Percentiles rank a stretch among this genome's conserved stretches.
These are phyloP conservation scores for Carlito syrichta DNA, from an alignment of 2,113 vertebrate genomes.

Conservation along the genomic window DNA sequence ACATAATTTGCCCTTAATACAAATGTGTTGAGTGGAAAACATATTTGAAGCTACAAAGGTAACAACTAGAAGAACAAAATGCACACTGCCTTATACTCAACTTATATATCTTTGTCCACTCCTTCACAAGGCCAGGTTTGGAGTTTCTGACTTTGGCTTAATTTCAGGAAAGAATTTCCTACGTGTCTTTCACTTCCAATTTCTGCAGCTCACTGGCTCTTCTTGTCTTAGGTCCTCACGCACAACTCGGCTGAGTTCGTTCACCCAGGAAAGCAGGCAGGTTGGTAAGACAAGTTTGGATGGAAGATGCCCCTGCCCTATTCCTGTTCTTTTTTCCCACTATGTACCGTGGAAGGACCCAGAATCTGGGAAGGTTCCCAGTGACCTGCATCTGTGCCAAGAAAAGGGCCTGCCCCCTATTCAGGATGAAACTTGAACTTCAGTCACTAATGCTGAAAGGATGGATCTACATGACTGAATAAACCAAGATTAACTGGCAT, in stretches of 20 bases:
- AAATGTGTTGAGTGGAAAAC: neutral
- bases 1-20: neutral
- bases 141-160: neutral
- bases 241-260: rapidly evolving
- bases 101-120: neutral
- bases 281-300: neutral
- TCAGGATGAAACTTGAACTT: neutral
- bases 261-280: neutral
- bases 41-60: neutral
- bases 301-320: neutral
- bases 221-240: neutral
- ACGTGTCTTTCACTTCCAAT: neutral
- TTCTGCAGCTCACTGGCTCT: neutral
- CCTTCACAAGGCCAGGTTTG: neutral
- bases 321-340: neutral
- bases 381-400: neutral
- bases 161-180: neutral
- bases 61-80: neutral
- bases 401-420: neutral
- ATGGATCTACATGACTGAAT: rapidly evolving
- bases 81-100: neutral
- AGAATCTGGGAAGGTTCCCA: neutral
- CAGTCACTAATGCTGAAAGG: neutral
- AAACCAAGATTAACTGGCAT: too few relatives aligned
- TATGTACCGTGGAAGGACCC: neutral